phyloP scores from a whole-genome alignment of 2,113 vertebrate species.

The Petaurus breviceps region DNA sequence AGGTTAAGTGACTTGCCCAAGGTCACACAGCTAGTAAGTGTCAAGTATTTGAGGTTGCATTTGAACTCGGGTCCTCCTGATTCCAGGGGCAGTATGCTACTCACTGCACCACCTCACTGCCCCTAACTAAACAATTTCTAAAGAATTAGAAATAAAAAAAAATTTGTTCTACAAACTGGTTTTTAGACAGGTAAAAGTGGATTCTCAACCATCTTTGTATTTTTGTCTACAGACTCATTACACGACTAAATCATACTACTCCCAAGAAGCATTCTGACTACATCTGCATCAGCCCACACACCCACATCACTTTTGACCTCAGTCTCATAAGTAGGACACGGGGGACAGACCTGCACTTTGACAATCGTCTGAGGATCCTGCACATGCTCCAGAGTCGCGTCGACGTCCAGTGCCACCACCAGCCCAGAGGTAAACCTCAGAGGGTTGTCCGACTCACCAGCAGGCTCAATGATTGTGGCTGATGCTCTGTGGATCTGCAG shows the following conservation, averaged over 20 bases:
- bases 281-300: not conserved
- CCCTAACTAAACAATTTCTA: too few species aligned
- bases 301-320: not conserved
- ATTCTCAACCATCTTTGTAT: not conserved
- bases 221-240: not conserved
- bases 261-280: not conserved
- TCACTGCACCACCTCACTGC: too few species aligned
- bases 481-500: constrained; percentile 92
- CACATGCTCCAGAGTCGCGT: constrained; percentile 95
- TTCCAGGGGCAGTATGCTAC: too few species aligned
- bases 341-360: constrained; percentile 92
- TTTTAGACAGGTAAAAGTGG: too few species aligned
- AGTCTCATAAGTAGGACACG: not conserved
- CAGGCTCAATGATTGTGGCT: constrained; percentile 95
- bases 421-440: constrained; percentile 94
- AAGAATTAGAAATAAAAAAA: too few species aligned
- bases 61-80: too few species aligned
- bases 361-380: constrained; percentile 93
- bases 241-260: not conserved
- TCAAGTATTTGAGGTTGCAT: too few species aligned
- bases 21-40: too few species aligned
- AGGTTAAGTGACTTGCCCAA: too few species aligned
- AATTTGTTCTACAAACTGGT: too few species aligned
- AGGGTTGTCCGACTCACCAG: constrained; percentile 97
- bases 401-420: constrained; percentile 95